These are phyloP conservation scores for Pocota personata DNA, from an alignment of 2,888 invertebrate genomes.

Conservation along the genomic window DNA sequence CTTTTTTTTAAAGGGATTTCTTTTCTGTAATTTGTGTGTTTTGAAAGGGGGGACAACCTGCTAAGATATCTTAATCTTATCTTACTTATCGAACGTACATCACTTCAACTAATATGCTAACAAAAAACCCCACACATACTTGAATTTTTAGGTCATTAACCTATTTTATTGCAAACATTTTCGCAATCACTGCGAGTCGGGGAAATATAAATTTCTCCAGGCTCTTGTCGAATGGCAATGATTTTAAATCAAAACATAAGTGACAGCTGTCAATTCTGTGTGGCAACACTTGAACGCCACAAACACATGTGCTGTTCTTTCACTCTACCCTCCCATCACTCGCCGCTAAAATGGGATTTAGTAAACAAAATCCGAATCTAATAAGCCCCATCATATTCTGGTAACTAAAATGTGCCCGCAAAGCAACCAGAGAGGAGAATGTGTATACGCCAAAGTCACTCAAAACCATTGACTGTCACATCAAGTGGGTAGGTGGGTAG, in stretches of 20 bases:
- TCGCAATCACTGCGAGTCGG: not conserved
- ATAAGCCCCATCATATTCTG: conserved; percentile 25
- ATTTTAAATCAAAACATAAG: conserved; percentile 30
- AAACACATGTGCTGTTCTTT: not conserved
- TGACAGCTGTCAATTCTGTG: conserved; percentile 37
- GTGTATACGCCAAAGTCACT: conserved; percentile 28
- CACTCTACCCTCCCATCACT: not conserved
- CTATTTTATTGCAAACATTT: conserved; percentile 12
- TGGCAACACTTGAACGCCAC: conserved; percentile 15
- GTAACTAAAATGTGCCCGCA: conserved; percentile 26
- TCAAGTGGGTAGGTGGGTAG: conserved; percentile 29
- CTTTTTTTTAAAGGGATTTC: not conserved
- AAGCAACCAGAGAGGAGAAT: not conserved
- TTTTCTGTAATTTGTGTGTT: not conserved
- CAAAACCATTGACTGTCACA: conserved; percentile 61
- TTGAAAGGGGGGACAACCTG: not conserved
- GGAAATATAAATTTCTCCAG: conserved; percentile 1
- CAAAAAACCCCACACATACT: not conserved
- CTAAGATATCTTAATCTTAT: not conserved
- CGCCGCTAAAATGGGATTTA: not conserved
- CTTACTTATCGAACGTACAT: not conserved
- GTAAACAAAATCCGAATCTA: conserved; percentile 17
- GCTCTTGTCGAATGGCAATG: conserved; percentile 7
- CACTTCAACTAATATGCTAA: not conserved
- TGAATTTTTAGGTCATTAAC: not conserved